Percentiles rank a stretch among this genome's conserved stretches.
phyloP scores from a whole-genome alignment of 1,140 invertebrate species.

The Eubasilissa regina region DNA sequence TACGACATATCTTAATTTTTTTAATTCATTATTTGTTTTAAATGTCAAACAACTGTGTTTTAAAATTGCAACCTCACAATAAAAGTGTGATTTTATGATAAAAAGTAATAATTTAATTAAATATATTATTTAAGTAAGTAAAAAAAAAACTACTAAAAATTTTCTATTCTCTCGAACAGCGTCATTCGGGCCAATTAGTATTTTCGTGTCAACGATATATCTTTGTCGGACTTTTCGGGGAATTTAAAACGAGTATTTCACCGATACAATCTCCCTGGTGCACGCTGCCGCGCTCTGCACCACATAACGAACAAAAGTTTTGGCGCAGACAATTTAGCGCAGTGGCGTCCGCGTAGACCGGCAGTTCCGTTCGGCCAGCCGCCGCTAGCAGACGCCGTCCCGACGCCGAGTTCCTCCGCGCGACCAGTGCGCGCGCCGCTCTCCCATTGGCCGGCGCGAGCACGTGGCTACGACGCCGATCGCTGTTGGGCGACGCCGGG shows the following conservation, averaged over 20 bases:
- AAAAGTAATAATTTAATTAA: no score
- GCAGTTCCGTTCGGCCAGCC: constrained; percentile 22
- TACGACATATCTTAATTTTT: no score
- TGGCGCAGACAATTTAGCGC: constrained; percentile 43
- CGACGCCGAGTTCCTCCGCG: background rate
- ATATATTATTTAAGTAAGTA: no score
- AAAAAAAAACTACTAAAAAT: no score
- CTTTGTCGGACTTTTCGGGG: no score
- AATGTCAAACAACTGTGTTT: no score
- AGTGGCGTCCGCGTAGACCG: background rate
- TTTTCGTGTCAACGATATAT: no score
- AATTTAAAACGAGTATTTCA: background rate
- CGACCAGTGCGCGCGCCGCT: constrained; percentile 22
- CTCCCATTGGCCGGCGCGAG: constrained; percentile 26
- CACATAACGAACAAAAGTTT: background rate
- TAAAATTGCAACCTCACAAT: no score
- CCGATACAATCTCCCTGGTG: background rate
- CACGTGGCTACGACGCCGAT: constrained; percentile 20
- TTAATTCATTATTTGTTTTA: no score
- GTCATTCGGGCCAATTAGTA: no score
- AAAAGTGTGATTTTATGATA: no score
- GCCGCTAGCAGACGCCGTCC: constrained; percentile 27
- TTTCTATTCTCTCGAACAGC: no score
- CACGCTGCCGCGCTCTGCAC: background rate
- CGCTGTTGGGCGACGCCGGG: background rate